These are phyloP conservation scores for Cygnus buccinator DNA, from an alignment of 2,113 vertebrate genomes.

Conservation along the genomic window DNA sequence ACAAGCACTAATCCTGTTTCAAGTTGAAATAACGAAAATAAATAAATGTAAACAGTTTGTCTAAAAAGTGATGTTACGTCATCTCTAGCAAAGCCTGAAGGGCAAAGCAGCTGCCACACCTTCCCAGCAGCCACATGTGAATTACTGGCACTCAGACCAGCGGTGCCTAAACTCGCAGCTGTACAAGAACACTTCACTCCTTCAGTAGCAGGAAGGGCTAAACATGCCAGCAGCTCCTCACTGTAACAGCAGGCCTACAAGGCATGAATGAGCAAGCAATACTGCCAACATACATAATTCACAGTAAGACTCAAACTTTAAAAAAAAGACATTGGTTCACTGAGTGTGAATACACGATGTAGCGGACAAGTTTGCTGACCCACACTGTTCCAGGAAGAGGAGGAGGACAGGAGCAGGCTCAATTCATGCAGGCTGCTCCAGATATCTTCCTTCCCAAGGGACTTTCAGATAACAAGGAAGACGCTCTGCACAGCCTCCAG, in stretches of 20 bases:
- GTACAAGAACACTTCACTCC: not conserved
- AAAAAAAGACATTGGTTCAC: not conserved
- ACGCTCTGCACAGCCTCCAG: not conserved
- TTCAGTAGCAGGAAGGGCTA: not conserved
- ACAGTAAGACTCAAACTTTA: not conserved
- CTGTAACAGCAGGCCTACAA: not conserved
- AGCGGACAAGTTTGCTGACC: not conserved
- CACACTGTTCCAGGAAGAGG: not conserved
- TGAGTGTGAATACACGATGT: too few relatives aligned
- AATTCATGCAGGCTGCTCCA: not conserved
- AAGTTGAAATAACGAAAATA: not conserved
- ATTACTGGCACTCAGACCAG: not conserved
- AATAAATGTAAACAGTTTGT: not conserved
- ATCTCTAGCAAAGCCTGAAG: not conserved
- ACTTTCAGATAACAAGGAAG: not conserved
- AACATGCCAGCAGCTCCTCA: not conserved
- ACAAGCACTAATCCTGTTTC: not conserved
- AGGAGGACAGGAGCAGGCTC: not conserved
- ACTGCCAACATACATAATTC: accelerated
- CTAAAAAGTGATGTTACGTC: not conserved
- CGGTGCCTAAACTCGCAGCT: not conserved
- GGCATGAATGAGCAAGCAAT: not conserved
- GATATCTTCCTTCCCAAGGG: not conserved
- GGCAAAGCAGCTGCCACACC: not conserved
- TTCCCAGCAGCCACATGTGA: not conserved